A percentile compares a stretch with the other conserved stretches of the same genome.
Conservation (phyloP, 30 jellyfish, hydroid and myxozoan genomes). For the Rhopilema esculentum region DNA sequence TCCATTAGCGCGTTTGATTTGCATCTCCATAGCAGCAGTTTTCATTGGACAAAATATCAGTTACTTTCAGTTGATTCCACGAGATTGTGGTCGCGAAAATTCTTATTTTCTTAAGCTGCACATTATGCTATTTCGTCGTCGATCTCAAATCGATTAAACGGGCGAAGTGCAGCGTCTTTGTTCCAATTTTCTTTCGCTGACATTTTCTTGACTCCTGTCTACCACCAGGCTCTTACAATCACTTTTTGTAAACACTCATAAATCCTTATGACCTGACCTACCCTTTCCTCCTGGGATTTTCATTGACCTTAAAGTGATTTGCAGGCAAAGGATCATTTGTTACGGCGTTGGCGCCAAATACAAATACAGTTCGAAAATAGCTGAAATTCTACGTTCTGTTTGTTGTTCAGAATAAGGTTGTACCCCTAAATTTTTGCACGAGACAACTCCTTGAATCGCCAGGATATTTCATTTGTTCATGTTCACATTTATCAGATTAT, state of each 20-base stretch:
- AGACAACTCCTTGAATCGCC: no score
- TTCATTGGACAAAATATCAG: constrained; percentile 65
- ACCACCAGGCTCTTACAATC: background rate
- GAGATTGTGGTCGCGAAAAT: constrained; percentile 66
- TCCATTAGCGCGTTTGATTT: constrained; percentile 51
- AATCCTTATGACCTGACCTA: constrained; percentile 50
- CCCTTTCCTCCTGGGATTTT: constrained; percentile 18
- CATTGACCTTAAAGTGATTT: no score
- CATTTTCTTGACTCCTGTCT: constrained; percentile 1
- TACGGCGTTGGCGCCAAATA: no score
- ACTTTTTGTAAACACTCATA: constrained; percentile 38
- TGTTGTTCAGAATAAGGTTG: no score
- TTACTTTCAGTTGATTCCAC: constrained; percentile 60
- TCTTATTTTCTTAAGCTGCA: constrained; percentile 41
- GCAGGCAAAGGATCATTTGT: no score
- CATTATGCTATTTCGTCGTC: constrained; percentile 23
- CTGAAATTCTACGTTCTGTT: no score
- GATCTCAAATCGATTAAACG: constrained; percentile 49
- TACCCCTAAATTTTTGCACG: no score
- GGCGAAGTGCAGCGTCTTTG: constrained; percentile 42
- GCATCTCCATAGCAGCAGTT: constrained; percentile 58
- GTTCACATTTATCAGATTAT: no score
- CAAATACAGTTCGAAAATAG: no score
- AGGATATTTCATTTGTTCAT: no score
- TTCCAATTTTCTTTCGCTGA: constrained; percentile 32